Evolutionary conservation across 2,888 invertebrate species (phyloP).

Genomic region (Sinohyriopsis cumingii): DNA sequence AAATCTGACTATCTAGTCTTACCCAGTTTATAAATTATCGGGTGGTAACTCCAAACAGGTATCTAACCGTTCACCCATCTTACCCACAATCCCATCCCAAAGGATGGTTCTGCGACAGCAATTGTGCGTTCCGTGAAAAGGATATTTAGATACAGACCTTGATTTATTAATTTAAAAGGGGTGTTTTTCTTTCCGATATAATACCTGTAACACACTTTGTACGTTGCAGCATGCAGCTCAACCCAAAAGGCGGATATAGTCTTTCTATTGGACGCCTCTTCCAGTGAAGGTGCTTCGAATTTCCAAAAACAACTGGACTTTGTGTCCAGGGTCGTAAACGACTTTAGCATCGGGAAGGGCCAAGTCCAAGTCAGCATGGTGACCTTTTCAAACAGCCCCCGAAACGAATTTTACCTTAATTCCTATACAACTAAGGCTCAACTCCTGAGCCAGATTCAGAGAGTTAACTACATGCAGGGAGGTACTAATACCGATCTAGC

Average conservation of each 20-base stretch:
- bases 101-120: too few relatives aligned
- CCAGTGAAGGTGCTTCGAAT: constrained; percentile 42
- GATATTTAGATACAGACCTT: too few relatives aligned
- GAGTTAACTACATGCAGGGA: constrained; percentile 21
- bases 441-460: constrained; percentile 33
- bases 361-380: constrained; percentile 42
- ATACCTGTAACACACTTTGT: not conserved
- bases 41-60: too few relatives aligned
- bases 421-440: constrained; percentile 26
- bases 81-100: too few relatives aligned
- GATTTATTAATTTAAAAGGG: too few relatives aligned
- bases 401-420: constrained; percentile 39
- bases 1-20: too few relatives aligned
- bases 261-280: constrained; percentile 39
- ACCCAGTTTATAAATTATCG: too few relatives aligned
- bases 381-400: constrained; percentile 28
- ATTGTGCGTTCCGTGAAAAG: too few relatives aligned
- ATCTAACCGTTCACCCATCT: too few relatives aligned
- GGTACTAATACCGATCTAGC: constrained; percentile 36
- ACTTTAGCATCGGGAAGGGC: constrained; percentile 37
- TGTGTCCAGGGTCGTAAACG: constrained; percentile 35
- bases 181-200: too few relatives aligned
- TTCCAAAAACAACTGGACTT: constrained; percentile 48
- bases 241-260: constrained; percentile 28
- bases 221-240: constrained; percentile 5